A percentile compares a stretch with the other conserved stretches of the same genome.
Evolutionary conservation across 2,888 invertebrate genomes (phyloP).

Genomic region (Spodoptera picta): DNA sequence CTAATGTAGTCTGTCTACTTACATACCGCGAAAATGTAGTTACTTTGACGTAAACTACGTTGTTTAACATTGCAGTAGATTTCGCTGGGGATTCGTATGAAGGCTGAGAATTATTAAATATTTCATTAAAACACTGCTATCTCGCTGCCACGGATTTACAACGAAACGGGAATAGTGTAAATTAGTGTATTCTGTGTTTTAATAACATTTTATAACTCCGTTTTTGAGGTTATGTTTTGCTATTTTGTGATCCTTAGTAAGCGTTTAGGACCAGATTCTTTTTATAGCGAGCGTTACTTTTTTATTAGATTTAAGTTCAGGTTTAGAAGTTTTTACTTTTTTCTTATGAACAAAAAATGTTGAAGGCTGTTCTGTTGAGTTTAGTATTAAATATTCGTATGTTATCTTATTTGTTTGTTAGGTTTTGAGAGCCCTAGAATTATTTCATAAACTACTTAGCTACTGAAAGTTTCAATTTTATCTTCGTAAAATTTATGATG

Average conservation of each 20-base stretch:
- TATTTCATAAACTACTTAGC: too few relatives aligned
- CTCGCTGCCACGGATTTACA: conserved; percentile 28
- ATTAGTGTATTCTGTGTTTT: conserved; percentile 26
- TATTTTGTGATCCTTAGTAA: background rate
- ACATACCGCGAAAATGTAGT: conserved; percentile 13
- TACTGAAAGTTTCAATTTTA: too few relatives aligned
- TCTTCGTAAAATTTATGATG: too few relatives aligned
- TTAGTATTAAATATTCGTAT: too few relatives aligned
- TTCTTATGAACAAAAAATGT: too few relatives aligned
- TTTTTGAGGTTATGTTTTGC: conserved; percentile 15
- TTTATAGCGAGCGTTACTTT: too few relatives aligned
- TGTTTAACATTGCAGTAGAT: conserved; percentile 35
- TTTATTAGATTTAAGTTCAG: too few relatives aligned
- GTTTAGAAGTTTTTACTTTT: background rate
- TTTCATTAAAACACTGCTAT: conserved; percentile 56
- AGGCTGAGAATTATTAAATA: conserved; percentile 59
- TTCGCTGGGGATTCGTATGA: conserved; percentile 20
- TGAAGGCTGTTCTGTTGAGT: too few relatives aligned
- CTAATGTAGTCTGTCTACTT: conserved; percentile 2
- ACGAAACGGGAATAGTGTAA: conserved; percentile 30
- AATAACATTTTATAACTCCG: conserved; percentile 38
- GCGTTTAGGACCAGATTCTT: too few relatives aligned
- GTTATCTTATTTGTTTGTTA: too few relatives aligned
- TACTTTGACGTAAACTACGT: conserved; percentile 38
- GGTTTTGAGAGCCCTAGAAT: too few relatives aligned